Percentiles rank a stretch among this genome's conserved stretches.
phyloP scores from a whole-genome alignment of 1,140 invertebrate genomes.

The Eubasilissa regina region DNA sequence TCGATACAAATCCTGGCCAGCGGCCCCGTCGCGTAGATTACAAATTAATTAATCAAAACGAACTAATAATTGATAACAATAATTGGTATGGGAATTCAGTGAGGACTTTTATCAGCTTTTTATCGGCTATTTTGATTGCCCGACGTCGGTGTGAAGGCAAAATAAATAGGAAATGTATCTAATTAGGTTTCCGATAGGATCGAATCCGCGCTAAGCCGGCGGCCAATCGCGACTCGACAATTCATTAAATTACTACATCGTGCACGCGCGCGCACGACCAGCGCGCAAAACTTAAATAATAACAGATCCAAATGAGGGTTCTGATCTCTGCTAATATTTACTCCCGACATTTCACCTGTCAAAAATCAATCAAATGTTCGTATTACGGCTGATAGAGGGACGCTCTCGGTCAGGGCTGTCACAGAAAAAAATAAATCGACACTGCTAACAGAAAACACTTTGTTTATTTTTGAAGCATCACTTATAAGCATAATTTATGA shows the following conservation, averaged over 20 bases:
- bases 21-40: too few relatives aligned
- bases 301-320: background rate
- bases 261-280: constrained; percentile 19
- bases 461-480: background rate
- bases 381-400: background rate
- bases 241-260: background rate
- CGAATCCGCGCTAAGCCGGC: background rate
- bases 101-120: background rate
- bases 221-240: too few relatives aligned
- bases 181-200: background rate
- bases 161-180: background rate
- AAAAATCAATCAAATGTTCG: constrained; percentile 38
- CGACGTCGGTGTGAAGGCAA: too few relatives aligned
- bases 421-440: background rate
- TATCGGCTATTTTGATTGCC: background rate
- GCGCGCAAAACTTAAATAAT: constrained; percentile 25
- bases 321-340: constrained; percentile 41
- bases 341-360: constrained; percentile 41
- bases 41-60: too few relatives aligned
- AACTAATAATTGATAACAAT: too few relatives aligned
- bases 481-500: background rate
- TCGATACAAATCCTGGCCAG: too few relatives aligned
- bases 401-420: background rate
- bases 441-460: background rate
- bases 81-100: too few relatives aligned